Conservation (phyloP, 1,140 invertebrate genomes). For the Agraylea sexmaculata region DNA sequence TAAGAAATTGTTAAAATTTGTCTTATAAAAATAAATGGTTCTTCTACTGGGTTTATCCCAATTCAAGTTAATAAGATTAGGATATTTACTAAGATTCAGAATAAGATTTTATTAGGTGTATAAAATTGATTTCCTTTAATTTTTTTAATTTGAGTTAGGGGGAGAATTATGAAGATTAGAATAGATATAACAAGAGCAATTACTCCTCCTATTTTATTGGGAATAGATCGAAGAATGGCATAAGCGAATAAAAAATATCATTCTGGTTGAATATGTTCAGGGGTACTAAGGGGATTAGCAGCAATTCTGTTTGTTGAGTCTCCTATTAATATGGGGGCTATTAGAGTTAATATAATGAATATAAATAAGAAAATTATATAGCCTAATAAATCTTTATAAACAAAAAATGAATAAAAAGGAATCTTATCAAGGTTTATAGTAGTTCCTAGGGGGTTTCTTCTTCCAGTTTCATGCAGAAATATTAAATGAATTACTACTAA, state of each 20-base stretch:
- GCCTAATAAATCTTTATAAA: conserved; percentile 46
- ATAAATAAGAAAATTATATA: conserved; percentile 40
- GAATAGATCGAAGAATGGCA: conserved; percentile 59
- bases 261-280: conserved; percentile 61
- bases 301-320: conserved; percentile 58
- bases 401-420: conserved; percentile 47
- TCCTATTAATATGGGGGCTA: conserved; percentile 44
- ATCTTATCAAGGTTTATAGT: conserved; percentile 50
- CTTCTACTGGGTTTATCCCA: conserved; percentile 48
- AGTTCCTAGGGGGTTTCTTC: conserved; percentile 46
- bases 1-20: conserved; percentile 47
- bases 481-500: conserved; percentile 48
- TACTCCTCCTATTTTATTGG: conserved; percentile 62
- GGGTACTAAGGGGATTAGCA: conserved; percentile 57
- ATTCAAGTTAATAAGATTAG: conserved; percentile 53
- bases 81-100: conserved; percentile 42
- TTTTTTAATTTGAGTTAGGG: conserved; percentile 40
- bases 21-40: conserved; percentile 45
- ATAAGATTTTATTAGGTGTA: conserved; percentile 44
- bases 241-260: conserved; percentile 69
- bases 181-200: conserved; percentile 51
- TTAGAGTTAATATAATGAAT: conserved; percentile 35
- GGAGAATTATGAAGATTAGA: conserved; percentile 46
- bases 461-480: conserved; percentile 48
- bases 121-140: conserved; percentile 42